Conservation (phyloP, 2,113 vertebrate species). For the Sialia sialis region DNA sequence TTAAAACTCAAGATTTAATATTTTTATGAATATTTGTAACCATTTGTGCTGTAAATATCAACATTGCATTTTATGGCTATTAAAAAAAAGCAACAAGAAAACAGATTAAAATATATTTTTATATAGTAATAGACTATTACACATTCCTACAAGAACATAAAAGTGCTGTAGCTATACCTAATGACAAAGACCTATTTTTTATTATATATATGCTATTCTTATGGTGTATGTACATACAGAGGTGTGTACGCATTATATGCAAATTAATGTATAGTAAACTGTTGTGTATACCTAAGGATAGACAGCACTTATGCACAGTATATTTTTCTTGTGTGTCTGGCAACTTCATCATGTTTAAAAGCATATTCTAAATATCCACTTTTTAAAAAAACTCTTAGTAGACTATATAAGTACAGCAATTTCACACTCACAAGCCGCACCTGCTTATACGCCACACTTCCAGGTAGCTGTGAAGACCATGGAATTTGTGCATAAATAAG, state of each 20-base stretch:
- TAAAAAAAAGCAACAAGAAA: neutral
- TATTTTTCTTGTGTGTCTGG: neutral
- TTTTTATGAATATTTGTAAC: neutral
- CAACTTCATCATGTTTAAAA: neutral
- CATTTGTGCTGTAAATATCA: neutral
- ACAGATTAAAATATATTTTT: neutral
- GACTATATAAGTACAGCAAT: neutral
- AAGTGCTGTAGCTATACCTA: neutral
- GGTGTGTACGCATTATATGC: neutral
- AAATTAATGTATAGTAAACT: neutral
- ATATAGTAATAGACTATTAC: neutral
- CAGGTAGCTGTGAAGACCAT: too few relatives aligned
- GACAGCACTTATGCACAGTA: accelerated
- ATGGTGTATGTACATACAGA: neutral
- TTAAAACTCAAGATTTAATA: neutral
- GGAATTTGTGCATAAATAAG: too few relatives aligned
- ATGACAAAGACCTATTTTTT: neutral
- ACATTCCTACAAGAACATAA: neutral
- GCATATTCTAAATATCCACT: neutral
- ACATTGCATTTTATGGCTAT: neutral
- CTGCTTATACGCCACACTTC: too few relatives aligned
- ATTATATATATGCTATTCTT: neutral
- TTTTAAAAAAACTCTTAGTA: neutral
- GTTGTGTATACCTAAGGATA: neutral
- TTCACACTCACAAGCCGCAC: too few relatives aligned